These are phyloP conservation scores for Vanacampus margaritifer DNA, from an alignment of 2,113 vertebrate genomes.

Conservation along the genomic window DNA sequence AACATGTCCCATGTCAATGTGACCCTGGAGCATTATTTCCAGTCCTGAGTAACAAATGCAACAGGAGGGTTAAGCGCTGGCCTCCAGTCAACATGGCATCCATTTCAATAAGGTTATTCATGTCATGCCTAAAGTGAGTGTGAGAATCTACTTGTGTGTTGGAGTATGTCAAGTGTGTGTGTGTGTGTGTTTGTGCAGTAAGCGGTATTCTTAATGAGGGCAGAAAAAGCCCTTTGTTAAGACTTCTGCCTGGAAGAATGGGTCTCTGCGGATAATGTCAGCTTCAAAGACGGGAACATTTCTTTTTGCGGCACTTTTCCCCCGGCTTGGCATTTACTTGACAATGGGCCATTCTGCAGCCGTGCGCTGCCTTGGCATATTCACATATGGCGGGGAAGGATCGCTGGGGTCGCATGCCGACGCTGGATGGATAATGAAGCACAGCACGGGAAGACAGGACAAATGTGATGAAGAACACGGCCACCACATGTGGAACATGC, in stretches of 20 bases:
- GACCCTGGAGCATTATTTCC: not conserved
- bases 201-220: constrained; percentile 52
- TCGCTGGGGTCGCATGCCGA: constrained; percentile 43
- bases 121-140: constrained; percentile 33
- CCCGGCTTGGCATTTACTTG: constrained; percentile 72
- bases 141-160: constrained; percentile 28
- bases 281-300: constrained; percentile 69
- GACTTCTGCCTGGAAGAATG: constrained; percentile 49
- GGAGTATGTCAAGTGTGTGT: not conserved
- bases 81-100: constrained; percentile 54
- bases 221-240: constrained; percentile 63
- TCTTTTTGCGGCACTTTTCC: constrained; percentile 62
- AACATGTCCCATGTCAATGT: not conserved
- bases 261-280: constrained; percentile 70
- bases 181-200: constrained; percentile 26
- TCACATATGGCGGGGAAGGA: constrained; percentile 44
- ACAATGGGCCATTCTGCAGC: constrained; percentile 72
- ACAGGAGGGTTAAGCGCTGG: constrained; percentile 7
- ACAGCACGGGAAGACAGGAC: constrained; percentile 40
- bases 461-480: constrained; percentile 49
- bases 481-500: constrained; percentile 61
- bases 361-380: constrained; percentile 67
- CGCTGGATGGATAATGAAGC: constrained; percentile 63
- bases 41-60: not conserved
- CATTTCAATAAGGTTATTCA: constrained; percentile 45